phyloP scores from a whole-genome alignment of 2,797 vertebrate species.

The Sitta carolinensis region DNA sequence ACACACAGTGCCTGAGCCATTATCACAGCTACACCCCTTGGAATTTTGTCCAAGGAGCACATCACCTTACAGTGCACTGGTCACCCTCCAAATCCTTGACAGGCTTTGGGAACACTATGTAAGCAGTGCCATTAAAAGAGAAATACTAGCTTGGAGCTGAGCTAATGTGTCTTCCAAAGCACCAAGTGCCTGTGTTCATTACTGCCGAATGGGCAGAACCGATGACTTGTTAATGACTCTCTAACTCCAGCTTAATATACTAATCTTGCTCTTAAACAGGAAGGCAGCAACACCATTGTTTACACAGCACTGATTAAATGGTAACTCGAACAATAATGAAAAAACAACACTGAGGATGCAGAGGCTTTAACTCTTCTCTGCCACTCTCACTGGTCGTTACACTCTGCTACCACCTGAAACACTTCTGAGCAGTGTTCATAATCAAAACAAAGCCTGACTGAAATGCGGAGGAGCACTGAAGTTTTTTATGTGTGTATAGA shows the following conservation, averaged over 20 bases:
- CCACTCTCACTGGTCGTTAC: neutral
- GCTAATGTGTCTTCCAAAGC: neutral
- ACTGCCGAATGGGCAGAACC: neutral
- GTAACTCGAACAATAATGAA: neutral
- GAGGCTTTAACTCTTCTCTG: neutral
- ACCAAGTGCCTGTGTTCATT: neutral
- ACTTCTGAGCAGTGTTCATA: neutral
- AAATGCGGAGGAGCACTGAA: neutral
- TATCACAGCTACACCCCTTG: neutral
- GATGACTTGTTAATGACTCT: neutral
- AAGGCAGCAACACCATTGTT: neutral
- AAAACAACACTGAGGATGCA: neutral
- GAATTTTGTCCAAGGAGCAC: neutral
- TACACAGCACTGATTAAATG: neutral
- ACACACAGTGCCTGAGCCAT: fast-evolving
- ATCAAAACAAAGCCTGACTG: neutral
- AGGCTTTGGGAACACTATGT: neutral
- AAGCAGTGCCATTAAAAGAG: neutral
- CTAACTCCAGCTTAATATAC: neutral
- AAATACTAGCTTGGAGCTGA: neutral
- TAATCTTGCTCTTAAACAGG: neutral
- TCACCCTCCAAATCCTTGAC: neutral
- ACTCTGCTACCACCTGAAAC: neutral
- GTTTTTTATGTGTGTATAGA: neutral
- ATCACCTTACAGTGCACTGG: neutral